Percentiles rank a stretch among this genome's conserved stretches.
Conservation (phyloP, 2,888 invertebrate species). For the Drosophila paranaensis region DNA sequence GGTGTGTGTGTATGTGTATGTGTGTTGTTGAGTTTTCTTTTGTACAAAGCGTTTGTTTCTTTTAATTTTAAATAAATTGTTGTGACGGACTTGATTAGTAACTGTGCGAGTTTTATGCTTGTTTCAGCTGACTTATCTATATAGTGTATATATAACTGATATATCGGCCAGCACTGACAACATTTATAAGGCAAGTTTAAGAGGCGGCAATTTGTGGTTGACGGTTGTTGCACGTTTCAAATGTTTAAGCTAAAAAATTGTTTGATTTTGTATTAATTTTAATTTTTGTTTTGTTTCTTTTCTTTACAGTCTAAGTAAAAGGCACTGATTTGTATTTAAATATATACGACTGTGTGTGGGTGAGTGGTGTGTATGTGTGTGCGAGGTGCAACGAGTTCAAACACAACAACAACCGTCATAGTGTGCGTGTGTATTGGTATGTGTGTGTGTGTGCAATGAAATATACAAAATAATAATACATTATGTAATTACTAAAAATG, state of each 20-base stretch:
- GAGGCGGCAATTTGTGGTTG: slow-evolving; percentile 64
- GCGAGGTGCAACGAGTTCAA: slow-evolving; percentile 76
- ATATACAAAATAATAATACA: slow-evolving; percentile 74
- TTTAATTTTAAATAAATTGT: slow-evolving; percentile 19
- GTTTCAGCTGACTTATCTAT: slow-evolving; percentile 10
- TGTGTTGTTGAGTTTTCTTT: slow-evolving; percentile 35
- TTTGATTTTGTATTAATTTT: slow-evolving; percentile 22
- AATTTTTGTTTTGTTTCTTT: slow-evolving; percentile 41
- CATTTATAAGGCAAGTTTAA: slow-evolving; percentile 67
- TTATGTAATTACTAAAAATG: slow-evolving; percentile 75
- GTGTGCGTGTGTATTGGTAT: slow-evolving; percentile 21
- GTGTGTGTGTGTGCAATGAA: slow-evolving; percentile 47
- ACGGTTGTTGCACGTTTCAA: slow-evolving; percentile 57
- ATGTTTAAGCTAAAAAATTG: slow-evolving; percentile 48
- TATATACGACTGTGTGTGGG: slow-evolving; percentile 27
- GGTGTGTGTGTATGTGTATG: slow-evolving; percentile 24
- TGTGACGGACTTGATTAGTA: slow-evolving; percentile 68
- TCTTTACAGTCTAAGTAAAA: slow-evolving; percentile 74
- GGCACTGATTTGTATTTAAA: slow-evolving; percentile 63
- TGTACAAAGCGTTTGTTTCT: slow-evolving; percentile 52
- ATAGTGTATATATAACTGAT: slow-evolving; percentile 3
- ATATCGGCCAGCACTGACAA: slow-evolving; percentile 29
- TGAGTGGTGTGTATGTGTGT: slow-evolving; percentile 16
- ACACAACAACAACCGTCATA: slow-evolving; percentile 66
- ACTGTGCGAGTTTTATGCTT: slow-evolving; percentile 45